Percentiles rank a stretch among this genome's conserved stretches.
Evolutionary conservation across 2,797 vertebrate genomes (phyloP).

Genomic region (Melopsittacus undulatus): DNA sequence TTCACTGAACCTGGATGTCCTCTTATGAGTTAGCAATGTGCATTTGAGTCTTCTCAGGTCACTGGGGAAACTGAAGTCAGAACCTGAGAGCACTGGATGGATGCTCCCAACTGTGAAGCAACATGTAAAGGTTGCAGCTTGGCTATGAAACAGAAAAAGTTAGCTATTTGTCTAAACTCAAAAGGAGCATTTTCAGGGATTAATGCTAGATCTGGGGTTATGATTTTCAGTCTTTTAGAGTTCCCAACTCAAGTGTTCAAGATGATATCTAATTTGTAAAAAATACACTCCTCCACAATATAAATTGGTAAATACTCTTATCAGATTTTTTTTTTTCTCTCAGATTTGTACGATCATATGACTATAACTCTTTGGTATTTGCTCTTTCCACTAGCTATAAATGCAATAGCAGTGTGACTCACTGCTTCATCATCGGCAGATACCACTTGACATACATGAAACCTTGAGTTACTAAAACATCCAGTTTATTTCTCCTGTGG

Average conservation of each 20-base stretch:
- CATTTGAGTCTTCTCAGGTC: background rate
- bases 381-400: constrained; percentile 34
- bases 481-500: background rate
- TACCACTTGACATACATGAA: background rate
- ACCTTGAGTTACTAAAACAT: background rate
- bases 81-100: background rate
- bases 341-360: background rate
- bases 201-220: background rate
- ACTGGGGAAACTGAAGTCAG: background rate
- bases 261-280: background rate
- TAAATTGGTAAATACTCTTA: background rate
- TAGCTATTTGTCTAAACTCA: background rate
- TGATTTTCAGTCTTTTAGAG: background rate
- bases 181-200: background rate
- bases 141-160: background rate
- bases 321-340: background rate
- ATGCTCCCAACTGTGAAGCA: background rate
- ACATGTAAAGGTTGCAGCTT: background rate
- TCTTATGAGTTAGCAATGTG: background rate
- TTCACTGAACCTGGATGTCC: background rate
- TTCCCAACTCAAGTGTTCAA: background rate
- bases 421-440: constrained; percentile 6
- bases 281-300: background rate
- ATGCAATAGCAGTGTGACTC: constrained; percentile 29
- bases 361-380: constrained; percentile 7